Base-by-base conservation (phyloP, 2,797 vertebrate species). In the Botia kubotai region DNA sequence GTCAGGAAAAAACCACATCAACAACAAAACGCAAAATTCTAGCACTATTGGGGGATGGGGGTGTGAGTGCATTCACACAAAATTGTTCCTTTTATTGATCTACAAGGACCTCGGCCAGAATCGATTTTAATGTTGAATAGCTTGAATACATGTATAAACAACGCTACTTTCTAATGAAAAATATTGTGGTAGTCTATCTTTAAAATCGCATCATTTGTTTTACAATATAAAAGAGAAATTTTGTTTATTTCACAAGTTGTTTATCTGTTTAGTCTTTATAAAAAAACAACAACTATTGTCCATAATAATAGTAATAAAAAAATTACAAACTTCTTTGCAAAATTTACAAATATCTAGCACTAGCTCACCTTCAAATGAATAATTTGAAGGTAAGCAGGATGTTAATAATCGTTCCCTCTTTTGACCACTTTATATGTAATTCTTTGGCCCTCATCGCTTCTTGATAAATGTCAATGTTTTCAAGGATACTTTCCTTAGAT, bases 51-150 rank as follows among this genome's bases (percentile, higher is more conserved):
- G 75, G 65, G 77, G 63, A 57, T 65, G 72, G 58, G 69, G 58
- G 67, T 65, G 77, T 80, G 52, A 48, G 58, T 50, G 50, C 46
- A 46, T 57, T 53, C 66, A 67, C 73, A 60, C 68, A 60, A 23
- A 84, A 72, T 70, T 80, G 78, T 68, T 74, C 14, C 71, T 80
- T 80, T 80, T 74, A 80, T 80, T 80, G 79, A 80, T 74, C 71
- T 80, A 39, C 62, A 21, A 53, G 29, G 63, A 21, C 46, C 46
- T 21, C 21, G 36, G 26, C n/a, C 55, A 77, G 19, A 81, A 68
- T 48, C 50, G 58, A 81, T 63, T 81, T 57, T 75, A 63, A 74
- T 83, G 81, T 82, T 53, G 43, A 60, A 73, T 46, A 46, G 43
- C 43, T 10, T 46, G 7, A 75, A 17, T 65, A 36, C 4, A 12